Evolutionary conservation across 2,113 vertebrate species (phyloP).

Genomic region (Galbula dea): DNA sequence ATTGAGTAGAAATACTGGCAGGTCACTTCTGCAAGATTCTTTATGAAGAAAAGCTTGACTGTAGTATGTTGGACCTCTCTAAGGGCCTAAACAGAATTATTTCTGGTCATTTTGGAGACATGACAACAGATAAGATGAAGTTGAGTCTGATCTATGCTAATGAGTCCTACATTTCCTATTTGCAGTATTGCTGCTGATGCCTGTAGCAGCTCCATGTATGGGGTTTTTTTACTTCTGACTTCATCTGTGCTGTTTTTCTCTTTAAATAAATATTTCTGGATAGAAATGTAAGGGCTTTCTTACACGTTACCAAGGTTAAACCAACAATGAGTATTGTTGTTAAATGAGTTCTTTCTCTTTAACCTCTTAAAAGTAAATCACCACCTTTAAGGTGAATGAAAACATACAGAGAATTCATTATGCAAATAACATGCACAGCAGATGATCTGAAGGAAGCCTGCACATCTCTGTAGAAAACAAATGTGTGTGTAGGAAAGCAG

Average conservation of each 20-base stretch:
- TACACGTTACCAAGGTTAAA: constrained; percentile 15
- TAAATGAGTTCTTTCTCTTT: constrained; percentile 21
- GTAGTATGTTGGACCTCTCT: not conserved
- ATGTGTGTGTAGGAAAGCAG: constrained; percentile 69
- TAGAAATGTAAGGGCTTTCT: constrained; percentile 7
- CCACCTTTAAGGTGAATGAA: constrained; percentile 55
- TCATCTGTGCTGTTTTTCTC: not conserved
- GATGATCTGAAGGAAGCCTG: constrained; percentile 64
- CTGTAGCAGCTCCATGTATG: not conserved
- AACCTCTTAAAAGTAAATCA: constrained; percentile 42
- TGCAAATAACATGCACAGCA: constrained; percentile 63
- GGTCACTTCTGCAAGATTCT: not conserved
- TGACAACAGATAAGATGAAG: not conserved
- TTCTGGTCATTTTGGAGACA: not conserved
- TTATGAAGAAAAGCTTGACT: not conserved
- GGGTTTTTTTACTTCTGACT: not conserved
- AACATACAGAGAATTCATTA: constrained; percentile 61
- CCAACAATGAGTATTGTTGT: not conserved
- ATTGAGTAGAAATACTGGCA: not conserved
- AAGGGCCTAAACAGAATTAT: not conserved
- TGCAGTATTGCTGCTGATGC: constrained; percentile 6
- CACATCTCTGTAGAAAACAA: constrained; percentile 65
- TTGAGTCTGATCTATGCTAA: constrained; percentile 21
- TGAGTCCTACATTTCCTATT: constrained; percentile 1
- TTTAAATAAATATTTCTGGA: constrained; percentile 7